Evolutionary conservation across 1,140 invertebrate species (phyloP), one percentile per base, ranked within the genome.

Genomic region (Lordiphosa collinella): DNA sequence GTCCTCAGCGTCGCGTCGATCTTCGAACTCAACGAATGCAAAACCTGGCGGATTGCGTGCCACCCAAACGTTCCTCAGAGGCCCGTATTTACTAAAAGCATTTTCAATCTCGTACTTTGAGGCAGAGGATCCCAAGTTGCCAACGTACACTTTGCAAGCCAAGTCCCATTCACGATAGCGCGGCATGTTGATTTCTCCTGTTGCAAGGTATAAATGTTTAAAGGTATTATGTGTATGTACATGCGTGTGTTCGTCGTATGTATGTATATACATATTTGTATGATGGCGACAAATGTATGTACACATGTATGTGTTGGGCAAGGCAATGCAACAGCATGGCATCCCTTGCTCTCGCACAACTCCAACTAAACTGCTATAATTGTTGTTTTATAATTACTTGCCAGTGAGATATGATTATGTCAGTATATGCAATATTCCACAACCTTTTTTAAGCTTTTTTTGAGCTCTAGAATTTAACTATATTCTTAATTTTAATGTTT

Each of bases 21-120:
- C 98, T 90, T 99, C 98, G 91, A 97, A 99, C 91, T 99, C 98
- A 13, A 99, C 95, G 91, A 99, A 99, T 9, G 97, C 98, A 91
- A 99, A 99, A 6, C 98, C 95, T 6, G 96, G 96, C 32, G 96
- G 96, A 89, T 97, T 97, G 82, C 95, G 90, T 0, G 98, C 97
- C 13, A 99, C 97, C 98, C 98, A 99, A 8, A 99, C 97, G 91
- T 98, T 99, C 85, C 95, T 93, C 56, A 99, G 91, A 14, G 95
- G 95, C 0, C 98, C 98, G 91, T 97, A 99, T 91, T 98, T 97
- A 59, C 93, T 93, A 89, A 99, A 99, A 11, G 96, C 93, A 87
- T 94, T 95, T 90, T 97, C 96, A 62, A 97, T 95, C 90, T 97
- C 96, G 89, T 95, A 94, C 90, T 97, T 97, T 53, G 96, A 96